Base-by-base conservation (phyloP, 2,113 vertebrate genomes). In the Pholis gunnellus region DNA sequence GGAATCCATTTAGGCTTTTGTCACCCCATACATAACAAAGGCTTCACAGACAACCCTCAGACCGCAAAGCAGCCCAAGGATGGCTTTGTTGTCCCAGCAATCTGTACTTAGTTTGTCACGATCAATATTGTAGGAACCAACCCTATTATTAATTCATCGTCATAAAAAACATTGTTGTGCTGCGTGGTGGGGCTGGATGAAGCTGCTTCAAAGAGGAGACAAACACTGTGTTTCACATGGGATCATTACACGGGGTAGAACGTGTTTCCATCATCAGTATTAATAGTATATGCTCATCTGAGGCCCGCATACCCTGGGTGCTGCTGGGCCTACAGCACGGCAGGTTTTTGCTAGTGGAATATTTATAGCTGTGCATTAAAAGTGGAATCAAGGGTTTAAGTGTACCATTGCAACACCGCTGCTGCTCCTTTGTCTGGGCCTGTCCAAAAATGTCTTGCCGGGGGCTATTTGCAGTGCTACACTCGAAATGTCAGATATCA, bases 301-400 rank as follows among this genome's bases (percentile, higher is more conserved):
- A 54, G 82, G 61, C 87, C 87, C n/a, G 79, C 92, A 92, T 93
- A 82, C 91, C 81, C 85, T 38, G 88, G 89, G 90, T 60, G 89
- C 93, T 87, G 87, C 86, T 70, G 85, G 78, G 78, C 80, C 88
- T 86, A 59, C 90, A 88, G 85, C 91, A 83, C 85, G 92, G 89
- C 93, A 94, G 94, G 90, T 94, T 93, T 93, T 94, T 85, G 91
- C 93, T 70, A 36, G 93, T 87, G 90, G 88, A 95, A 95, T 94
- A 96, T 96, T 96, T 95, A 96, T 94, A 95, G 94, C 92, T 88
- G 90, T 93, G 93, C 93, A 94, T 95, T 94, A 95, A 94, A 94
- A 89, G 87, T 89, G 89, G 93, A 94, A 94, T 96, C 93, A 92
- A 93, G 81, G 93, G 89, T 95, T 94, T 94, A 94, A 92, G 90